Conservation (phyloP, 2,113 vertebrate genomes). For the Penelope pileata region DNA sequence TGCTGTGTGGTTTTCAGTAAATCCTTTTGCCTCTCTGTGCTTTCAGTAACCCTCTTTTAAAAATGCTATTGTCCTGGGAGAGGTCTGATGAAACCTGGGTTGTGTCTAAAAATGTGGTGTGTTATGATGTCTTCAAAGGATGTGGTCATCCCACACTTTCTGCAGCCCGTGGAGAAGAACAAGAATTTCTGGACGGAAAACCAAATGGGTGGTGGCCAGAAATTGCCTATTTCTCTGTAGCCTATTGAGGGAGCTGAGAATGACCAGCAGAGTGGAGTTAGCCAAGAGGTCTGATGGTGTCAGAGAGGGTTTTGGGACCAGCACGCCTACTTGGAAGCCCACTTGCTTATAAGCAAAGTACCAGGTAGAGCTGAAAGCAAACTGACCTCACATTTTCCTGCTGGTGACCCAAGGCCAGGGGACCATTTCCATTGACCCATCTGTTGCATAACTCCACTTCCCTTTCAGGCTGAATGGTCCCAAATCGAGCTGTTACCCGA, state of each 20-base stretch:
- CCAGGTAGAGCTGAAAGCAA: background rate
- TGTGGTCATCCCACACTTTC: rapidly evolving
- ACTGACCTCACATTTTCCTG: background rate
- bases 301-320: background rate
- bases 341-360: background rate
- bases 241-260: background rate
- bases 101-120: background rate
- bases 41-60: background rate
- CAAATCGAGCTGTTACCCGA: background rate
- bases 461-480: background rate
- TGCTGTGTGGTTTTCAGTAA: background rate
- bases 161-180: background rate
- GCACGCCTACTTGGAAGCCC: rapidly evolving
- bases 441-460: background rate
- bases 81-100: rapidly evolving
- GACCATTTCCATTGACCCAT: rapidly evolving
- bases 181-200: background rate
- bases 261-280: no score
- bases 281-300: background rate
- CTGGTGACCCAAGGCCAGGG: background rate
- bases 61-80: rapidly evolving
- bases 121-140: background rate
- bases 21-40: background rate
- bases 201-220: background rate
- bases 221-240: background rate